Conservation (phyloP, 1,140 invertebrate genomes). For the Acromyrmex charruanus region DNA sequence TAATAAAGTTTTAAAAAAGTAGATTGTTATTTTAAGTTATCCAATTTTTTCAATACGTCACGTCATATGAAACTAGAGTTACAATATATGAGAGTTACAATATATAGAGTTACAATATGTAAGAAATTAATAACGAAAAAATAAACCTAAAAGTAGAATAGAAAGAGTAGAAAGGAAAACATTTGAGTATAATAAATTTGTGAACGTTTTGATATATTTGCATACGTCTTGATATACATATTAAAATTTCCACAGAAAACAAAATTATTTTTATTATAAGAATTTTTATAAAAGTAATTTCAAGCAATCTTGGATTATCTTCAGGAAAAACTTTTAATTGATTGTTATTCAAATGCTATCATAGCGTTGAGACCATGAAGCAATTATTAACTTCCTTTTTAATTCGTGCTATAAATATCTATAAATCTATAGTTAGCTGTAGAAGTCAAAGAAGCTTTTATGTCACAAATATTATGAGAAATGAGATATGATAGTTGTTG, state of each 20-base stretch:
- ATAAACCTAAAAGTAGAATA: not conserved
- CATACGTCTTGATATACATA: not conserved
- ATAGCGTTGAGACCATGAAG: not conserved
- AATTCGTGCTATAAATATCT: constrained; percentile 8
- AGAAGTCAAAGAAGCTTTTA: not conserved
- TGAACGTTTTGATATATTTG: too few species aligned
- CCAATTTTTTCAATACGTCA: not conserved
- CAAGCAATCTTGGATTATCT: not conserved
- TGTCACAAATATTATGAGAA: not conserved
- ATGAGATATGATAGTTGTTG: not conserved
- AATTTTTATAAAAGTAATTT: not conserved
- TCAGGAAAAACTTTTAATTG: not conserved
- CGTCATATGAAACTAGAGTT: not conserved
- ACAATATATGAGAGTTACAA: not conserved
- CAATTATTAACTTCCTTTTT: constrained; percentile 1
- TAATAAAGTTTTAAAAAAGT: not conserved
- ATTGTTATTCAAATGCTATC: not conserved
- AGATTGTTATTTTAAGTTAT: not conserved
- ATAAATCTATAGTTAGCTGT: not conserved
- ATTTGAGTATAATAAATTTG: not conserved
- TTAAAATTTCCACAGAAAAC: not conserved
- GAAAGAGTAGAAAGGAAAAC: not conserved
- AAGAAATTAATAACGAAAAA: not conserved
- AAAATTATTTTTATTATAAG: not conserved
- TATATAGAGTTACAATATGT: not conserved